These are phyloP conservation scores for Tupaia chinensis DNA, from an alignment of 2,113 vertebrate genomes.

Conservation along the genomic window DNA sequence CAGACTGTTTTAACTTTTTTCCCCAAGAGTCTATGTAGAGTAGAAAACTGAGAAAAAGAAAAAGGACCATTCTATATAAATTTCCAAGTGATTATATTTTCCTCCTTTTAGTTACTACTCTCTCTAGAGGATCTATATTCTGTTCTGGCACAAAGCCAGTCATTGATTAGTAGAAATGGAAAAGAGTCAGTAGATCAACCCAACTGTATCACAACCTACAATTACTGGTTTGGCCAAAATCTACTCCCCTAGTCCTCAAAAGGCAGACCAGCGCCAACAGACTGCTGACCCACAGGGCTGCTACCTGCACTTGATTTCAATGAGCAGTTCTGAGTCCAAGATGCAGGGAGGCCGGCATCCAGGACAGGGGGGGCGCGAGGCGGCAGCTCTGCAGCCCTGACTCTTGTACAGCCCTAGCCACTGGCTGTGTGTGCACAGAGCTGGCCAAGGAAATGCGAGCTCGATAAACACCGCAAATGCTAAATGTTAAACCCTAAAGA, in stretches of 20 bases:
- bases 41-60: conserved; percentile 40
- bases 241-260: background rate
- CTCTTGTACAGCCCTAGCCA: background rate
- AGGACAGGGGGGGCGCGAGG: background rate
- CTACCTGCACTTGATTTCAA: background rate
- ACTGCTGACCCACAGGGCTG: conserved; percentile 11
- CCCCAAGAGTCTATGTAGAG: conserved; percentile 35
- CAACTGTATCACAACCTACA: conserved; percentile 22
- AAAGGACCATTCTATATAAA: conserved; percentile 62
- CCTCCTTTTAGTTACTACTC: conserved; percentile 28
- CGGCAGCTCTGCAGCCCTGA: background rate
- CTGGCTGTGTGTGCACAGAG: background rate
- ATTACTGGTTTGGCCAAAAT: conserved; percentile 50
- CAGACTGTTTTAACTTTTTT: conserved; percentile 66
- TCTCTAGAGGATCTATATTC: background rate
- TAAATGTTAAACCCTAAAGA: conserved; percentile 12
- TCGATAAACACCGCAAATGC: conserved; percentile 5
- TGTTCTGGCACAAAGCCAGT: conserved; percentile 44
- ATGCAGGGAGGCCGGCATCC: background rate
- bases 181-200: conserved; percentile 28
- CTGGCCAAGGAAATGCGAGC: background rate
- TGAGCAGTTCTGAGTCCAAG: background rate
- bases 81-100: conserved; percentile 46
- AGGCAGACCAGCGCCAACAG: background rate
- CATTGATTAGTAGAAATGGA: conserved; percentile 23